Conservation (phyloP, 2,113 vertebrate species). For the Ondatra zibethicus region DNA sequence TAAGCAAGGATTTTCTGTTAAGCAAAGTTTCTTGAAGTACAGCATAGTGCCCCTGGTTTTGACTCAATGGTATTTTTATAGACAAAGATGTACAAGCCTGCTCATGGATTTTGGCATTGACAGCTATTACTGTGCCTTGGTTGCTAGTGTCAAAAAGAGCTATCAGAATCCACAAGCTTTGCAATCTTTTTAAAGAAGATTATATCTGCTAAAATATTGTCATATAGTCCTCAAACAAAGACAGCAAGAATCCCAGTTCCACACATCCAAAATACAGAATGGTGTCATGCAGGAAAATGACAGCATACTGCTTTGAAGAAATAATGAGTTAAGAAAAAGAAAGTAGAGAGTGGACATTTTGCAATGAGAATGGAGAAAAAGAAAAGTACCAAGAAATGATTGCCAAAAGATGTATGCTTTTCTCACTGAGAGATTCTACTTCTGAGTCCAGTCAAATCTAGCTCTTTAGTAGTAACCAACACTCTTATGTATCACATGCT, state of each 20-base stretch:
- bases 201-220: not conserved
- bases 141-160: not conserved
- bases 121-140: not conserved
- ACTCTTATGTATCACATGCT: not conserved
- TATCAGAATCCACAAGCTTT: not conserved
- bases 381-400: not conserved
- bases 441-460: not conserved
- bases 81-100: not conserved
- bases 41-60: not conserved
- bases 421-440: not conserved
- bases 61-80: not conserved
- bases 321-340: not conserved
- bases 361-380: not conserved
- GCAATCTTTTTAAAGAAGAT: not conserved
- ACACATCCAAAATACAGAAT: not conserved
- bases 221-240: not conserved
- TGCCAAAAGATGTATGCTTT: not conserved
- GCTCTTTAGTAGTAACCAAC: not conserved
- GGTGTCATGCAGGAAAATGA: not conserved
- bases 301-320: not conserved
- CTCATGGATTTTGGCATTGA: not conserved
- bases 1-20: not conserved
- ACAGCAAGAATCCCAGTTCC: not conserved
- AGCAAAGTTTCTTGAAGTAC: not conserved
- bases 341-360: not conserved